phyloP scores from a whole-genome alignment of 2,113 vertebrate species.

The Rhodinocichla rosea region DNA sequence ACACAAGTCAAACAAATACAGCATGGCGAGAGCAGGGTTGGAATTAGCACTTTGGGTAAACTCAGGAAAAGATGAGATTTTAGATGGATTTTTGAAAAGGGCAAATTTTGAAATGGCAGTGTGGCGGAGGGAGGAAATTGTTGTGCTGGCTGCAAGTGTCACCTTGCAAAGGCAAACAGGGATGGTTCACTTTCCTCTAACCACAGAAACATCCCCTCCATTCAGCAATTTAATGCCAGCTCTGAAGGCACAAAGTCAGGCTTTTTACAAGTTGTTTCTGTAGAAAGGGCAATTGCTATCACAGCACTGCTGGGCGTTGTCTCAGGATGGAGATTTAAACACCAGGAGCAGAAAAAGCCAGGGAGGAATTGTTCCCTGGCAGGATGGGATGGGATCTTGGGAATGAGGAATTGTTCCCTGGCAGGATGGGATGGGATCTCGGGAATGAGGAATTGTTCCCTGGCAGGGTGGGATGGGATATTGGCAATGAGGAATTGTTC shows the following conservation, averaged over 20 bases:
- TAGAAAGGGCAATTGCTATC: not conserved
- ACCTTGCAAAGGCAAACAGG: not conserved
- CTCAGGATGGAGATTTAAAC: not conserved
- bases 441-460: too few species aligned
- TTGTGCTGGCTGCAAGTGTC: not conserved
- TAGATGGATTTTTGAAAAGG: constrained; percentile 35
- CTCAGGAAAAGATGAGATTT: not conserved
- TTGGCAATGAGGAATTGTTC: too few species aligned
- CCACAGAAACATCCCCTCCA: not conserved
- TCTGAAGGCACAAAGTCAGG: not conserved
- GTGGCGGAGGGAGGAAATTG: not conserved
- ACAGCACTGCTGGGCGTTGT: rapidly evolving
- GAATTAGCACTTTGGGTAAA: not conserved
- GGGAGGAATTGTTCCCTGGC: too few species aligned
- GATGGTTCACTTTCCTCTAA: not conserved
- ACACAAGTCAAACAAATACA: not conserved
- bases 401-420: too few species aligned
- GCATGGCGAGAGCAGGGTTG: not conserved
- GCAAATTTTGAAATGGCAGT: not conserved
- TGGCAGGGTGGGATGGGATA: too few species aligned
- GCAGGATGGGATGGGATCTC: too few species aligned
- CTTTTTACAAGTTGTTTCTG: not conserved
- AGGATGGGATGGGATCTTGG: not conserved
- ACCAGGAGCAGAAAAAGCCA: not conserved
- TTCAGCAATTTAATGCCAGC: not conserved